These are phyloP conservation scores for Acleris cristana DNA, from an alignment of 2,888 invertebrate genomes.

Conservation along the genomic window DNA sequence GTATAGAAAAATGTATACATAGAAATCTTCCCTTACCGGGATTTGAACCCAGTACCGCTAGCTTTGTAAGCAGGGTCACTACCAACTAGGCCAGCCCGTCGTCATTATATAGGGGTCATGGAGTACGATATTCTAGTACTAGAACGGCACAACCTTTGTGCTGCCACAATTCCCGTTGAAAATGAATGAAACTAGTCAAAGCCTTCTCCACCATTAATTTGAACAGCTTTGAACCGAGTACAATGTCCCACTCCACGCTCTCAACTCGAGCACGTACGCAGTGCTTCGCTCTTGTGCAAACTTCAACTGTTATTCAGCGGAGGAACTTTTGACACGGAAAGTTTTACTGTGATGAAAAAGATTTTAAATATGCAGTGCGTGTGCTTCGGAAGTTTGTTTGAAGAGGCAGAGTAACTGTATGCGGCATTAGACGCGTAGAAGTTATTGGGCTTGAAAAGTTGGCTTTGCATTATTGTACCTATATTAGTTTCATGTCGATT, in stretches of 20 bases:
- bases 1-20: too few relatives aligned
- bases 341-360: conserved; percentile 43
- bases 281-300: conserved; percentile 49
- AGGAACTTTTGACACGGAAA: conserved; percentile 49
- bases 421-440: conserved; percentile 25
- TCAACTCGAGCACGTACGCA: conserved; percentile 47
- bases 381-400: conserved; percentile 27
- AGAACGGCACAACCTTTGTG: too few relatives aligned
- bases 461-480: background rate
- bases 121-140: too few relatives aligned
- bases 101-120: too few relatives aligned
- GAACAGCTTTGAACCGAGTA: background rate
- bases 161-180: too few relatives aligned
- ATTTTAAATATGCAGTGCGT: conserved; percentile 38
- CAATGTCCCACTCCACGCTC: conserved; percentile 39
- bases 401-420: conserved; percentile 33
- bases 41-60: too few relatives aligned
- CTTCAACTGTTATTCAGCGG: conserved; percentile 50
- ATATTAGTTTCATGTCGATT: too few relatives aligned
- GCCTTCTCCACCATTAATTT: conserved; percentile 7
- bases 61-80: too few relatives aligned
- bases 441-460: conserved; percentile 6
- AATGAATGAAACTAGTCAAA: conserved; percentile 8
- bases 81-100: too few relatives aligned
- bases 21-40: too few relatives aligned